These are phyloP conservation scores for Galaxias olidus DNA, from an alignment of 2,797 vertebrate species.

Conservation along the genomic window DNA sequence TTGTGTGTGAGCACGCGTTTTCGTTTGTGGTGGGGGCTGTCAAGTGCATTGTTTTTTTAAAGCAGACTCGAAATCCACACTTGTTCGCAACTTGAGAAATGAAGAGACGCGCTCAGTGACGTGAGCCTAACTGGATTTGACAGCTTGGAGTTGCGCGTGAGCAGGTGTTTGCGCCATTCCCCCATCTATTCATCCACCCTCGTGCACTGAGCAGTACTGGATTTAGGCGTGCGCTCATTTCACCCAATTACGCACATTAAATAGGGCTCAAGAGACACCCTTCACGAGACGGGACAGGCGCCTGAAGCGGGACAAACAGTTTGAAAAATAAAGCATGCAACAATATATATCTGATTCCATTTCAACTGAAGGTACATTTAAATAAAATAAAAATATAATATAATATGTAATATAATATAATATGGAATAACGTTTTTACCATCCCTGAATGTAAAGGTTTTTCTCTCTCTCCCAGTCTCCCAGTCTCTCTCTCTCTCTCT, in stretches of 20 bases:
- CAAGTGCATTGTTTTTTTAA: constrained; percentile 41
- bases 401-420: too few species aligned
- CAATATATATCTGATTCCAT: too few species aligned
- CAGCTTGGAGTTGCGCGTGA: constrained; percentile 70
- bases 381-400: background rate
- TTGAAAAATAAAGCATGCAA: background rate
- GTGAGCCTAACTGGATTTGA: constrained; percentile 72
- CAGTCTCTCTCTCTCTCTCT: too few species aligned
- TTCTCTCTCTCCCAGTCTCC: too few species aligned
- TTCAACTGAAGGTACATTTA: background rate
- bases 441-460: too few species aligned
- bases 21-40: background rate
- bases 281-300: constrained; percentile 42
- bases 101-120: constrained; percentile 56
- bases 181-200: constrained; percentile 37
- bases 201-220: constrained; percentile 28
- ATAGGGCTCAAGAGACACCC: constrained; percentile 32
- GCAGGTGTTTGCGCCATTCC: constrained; percentile 70
- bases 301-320: background rate
- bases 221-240: constrained; percentile 45
- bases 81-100: constrained; percentile 36
- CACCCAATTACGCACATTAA: constrained; percentile 17
- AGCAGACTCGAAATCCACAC: constrained; percentile 52
- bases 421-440: too few species aligned
- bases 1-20: background rate